Percentiles rank a stretch among this genome's conserved stretches.
Evolutionary conservation across 2,888 invertebrate species (phyloP).

Genomic region (Pollenia angustigena): DNA sequence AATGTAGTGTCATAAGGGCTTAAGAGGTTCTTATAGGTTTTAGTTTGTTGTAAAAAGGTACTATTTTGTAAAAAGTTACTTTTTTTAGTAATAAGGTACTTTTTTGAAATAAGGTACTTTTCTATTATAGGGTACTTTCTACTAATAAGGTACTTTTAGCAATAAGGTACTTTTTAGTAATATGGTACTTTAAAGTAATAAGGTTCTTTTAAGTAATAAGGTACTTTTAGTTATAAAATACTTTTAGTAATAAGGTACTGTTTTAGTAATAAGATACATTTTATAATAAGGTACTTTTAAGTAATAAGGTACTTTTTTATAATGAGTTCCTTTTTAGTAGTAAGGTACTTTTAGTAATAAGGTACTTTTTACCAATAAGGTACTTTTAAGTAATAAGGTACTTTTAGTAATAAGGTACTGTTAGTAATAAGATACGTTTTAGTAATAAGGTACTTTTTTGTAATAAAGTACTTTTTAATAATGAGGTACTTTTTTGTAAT

Average conservation of each 20-base stretch:
- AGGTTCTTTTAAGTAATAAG: no score
- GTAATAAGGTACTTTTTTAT: not conserved
- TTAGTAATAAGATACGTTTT: not conserved
- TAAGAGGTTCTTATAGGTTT: no score
- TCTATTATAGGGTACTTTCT: not conserved
- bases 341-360: no score
- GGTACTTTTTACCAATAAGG: not conserved
- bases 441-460: not conserved
- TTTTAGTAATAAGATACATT: no score
- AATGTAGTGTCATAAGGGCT: no score
- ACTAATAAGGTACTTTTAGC: not conserved
- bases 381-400: not conserved
- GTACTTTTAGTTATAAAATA: no score
- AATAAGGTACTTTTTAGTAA: not conserved
- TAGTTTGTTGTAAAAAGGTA: not conserved
- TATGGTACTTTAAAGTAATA: not conserved
- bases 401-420: not conserved
- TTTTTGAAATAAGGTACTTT: no score
- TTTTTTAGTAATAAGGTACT: no score
- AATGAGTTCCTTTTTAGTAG: no score
- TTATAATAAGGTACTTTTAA: not conserved
- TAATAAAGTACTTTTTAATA: not conserved
- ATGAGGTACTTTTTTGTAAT: not conserved
- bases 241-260: no score
- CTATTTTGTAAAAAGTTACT: no score